These are phyloP conservation scores for Dryas iulia DNA, from an alignment of 1,140 invertebrate genomes.

Conservation along the genomic window DNA sequence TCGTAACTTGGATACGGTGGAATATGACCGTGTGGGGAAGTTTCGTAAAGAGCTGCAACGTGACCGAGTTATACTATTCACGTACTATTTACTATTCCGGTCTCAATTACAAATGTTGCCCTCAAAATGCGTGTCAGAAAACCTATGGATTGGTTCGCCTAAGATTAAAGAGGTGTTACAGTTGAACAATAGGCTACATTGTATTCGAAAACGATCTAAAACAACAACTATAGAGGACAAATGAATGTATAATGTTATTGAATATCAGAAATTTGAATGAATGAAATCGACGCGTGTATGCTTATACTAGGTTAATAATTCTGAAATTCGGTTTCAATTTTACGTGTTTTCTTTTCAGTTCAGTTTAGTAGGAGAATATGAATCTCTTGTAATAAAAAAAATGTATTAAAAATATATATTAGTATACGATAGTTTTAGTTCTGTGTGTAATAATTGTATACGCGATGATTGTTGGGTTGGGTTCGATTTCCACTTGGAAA, in stretches of 20 bases:
- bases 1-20: constrained; percentile 30
- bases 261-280: background rate
- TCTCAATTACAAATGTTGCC: constrained; percentile 36
- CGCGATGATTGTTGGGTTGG: no score
- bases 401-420: no score
- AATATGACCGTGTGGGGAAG: constrained; percentile 25
- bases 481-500: no score
- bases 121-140: constrained; percentile 1
- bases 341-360: no score
- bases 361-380: no score
- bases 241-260: background rate
- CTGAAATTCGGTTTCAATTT: no score
- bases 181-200: constrained; percentile 20
- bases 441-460: no score
- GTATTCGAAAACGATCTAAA: constrained; percentile 17
- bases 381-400: no score
- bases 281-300: background rate
- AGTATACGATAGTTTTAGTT: no score
- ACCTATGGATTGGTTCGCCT: background rate
- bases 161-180: background rate
- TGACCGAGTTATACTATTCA: constrained; percentile 36
- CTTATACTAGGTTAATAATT: no score
- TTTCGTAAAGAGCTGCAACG: constrained; percentile 40
- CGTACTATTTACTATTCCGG: constrained; percentile 43
- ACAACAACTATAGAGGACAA: constrained; percentile 15